These are phyloP conservation scores for Hoplias malabaricus DNA, from an alignment of 2,113 vertebrate genomes.

Conservation along the genomic window DNA sequence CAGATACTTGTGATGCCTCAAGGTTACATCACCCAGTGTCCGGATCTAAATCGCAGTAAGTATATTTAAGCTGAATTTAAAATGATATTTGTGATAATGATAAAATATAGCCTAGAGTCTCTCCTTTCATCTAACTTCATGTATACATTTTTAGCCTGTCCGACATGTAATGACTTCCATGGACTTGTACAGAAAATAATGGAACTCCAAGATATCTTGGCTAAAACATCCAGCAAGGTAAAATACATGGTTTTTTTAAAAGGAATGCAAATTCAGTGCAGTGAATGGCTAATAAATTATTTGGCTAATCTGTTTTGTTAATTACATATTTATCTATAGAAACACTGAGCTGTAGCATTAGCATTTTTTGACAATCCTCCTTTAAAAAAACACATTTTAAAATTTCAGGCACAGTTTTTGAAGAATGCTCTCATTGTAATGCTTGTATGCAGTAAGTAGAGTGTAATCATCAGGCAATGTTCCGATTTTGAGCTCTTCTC, in stretches of 20 bases:
- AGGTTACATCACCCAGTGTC: constrained; percentile 97
- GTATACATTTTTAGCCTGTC: constrained; percentile 82
- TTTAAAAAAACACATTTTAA: neutral
- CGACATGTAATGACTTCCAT: constrained; percentile 97
- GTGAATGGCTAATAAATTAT: neutral
- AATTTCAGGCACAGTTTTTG: neutral
- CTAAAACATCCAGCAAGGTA: constrained; percentile 99
- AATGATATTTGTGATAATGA: neutral
- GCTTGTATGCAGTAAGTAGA: neutral
- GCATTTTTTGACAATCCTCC: neutral
- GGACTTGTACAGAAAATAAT: constrained; percentile 99
- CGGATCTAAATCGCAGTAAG: constrained; percentile 99
- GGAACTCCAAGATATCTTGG: constrained; percentile 96
- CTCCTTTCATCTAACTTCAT: neutral
- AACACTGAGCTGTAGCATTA: neutral
- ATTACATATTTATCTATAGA: neutral
- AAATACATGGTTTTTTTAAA: constrained; percentile 11
- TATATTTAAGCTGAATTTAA: constrained; percentile 53
- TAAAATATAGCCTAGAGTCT: neutral
- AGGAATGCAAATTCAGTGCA: neutral
- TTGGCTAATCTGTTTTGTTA: neutral
- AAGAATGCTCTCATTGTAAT: neutral
- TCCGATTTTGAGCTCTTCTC: neutral
- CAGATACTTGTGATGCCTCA: constrained; percentile 96
- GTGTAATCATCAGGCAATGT: neutral